Evolutionary conservation across 2,888 invertebrate genomes (phyloP), one percentile per base, ranked within the genome.

Genomic region (Noctua pronuba): DNA sequence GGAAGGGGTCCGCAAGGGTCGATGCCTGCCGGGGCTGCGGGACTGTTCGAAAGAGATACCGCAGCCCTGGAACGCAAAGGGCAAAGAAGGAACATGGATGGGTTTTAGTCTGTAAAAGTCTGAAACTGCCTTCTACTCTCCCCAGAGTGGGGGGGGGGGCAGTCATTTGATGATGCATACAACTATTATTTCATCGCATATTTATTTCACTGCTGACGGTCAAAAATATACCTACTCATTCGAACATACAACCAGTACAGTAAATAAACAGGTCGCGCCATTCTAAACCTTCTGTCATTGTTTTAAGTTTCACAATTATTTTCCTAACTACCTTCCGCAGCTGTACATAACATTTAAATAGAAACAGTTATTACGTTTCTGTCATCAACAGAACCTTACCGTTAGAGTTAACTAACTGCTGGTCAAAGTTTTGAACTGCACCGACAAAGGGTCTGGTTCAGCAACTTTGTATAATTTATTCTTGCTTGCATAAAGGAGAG

Each of bases 351-450:
- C 8, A 60, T 60, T 52, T 28, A 52, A 64, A 49, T 28, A 28
- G 41, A 52, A 44, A 28, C 13, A 28, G 44, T 65, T 28, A 58
- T n/a, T 21, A 16, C 21, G 38, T 21, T 60, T 49, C n/a, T 60
- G 79, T 41, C 79, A 67, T 60, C n/a, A 78, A 31, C 77, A 77
- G 78, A 66, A n/a, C 28, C 24, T n/a, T 31, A 21, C n/a, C 46
- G n/a, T 31, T 21, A 11, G 64, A 41, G 55, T 55, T 44, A 49
- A 73, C 41, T 3, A 41, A 46, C 46, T 21, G 28, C 18, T 58
- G 67, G 46, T 21, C 77, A 58, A 79, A 77, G 38, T 78, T 77
- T 76, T 38, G 18, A 21, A 58, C 38, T 79, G 46, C 52, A 35
- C 21, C 38, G 24, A 49, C 49, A 38, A 78, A 60, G 21, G 21